These are phyloP conservation scores for Aricia agestis DNA, from an alignment of 1,140 invertebrate genomes.

Conservation along the genomic window DNA sequence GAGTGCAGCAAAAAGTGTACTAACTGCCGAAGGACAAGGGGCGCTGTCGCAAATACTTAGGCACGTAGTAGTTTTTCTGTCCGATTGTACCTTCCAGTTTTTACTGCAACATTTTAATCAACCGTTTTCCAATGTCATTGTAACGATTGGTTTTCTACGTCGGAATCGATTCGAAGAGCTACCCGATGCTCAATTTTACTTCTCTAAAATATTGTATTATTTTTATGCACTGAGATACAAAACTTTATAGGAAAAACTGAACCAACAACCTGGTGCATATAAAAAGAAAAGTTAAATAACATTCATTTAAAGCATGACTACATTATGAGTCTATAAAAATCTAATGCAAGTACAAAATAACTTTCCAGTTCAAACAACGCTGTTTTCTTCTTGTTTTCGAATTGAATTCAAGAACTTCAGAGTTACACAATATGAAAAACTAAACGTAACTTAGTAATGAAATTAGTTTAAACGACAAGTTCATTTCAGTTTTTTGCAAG, in stretches of 20 bases:
- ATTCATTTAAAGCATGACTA: background rate
- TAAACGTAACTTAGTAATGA: slow-evolving; percentile 58
- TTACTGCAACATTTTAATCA: slow-evolving; percentile 49
- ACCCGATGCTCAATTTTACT: background rate
- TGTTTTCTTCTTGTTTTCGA: slow-evolving; percentile 16
- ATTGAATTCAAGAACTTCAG: background rate
- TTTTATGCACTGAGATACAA: background rate
- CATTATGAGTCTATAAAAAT: background rate
- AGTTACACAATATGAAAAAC: slow-evolving; percentile 14
- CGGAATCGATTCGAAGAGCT: background rate
- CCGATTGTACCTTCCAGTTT: slow-evolving; percentile 36
- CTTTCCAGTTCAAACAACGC: background rate
- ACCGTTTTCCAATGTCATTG: background rate
- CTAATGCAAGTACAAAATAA: background rate
- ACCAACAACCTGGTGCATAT: background rate
- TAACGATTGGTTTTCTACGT: slow-evolving; percentile 16
- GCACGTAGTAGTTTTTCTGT: slow-evolving; percentile 71
- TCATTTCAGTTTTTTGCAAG: slow-evolving; percentile 70
- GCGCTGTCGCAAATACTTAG: slow-evolving; percentile 68
- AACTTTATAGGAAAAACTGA: background rate
- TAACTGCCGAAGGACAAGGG: slow-evolving; percentile 73
- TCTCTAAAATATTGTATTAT: background rate
- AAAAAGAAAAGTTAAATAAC: slow-evolving; percentile 1
- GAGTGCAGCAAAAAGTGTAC: slow-evolving; percentile 66
- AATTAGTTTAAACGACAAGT: slow-evolving; percentile 74